Evolutionary conservation across 2,797 vertebrate species (phyloP).

Genomic region (Microctenopoma stevenorrisi): DNA sequence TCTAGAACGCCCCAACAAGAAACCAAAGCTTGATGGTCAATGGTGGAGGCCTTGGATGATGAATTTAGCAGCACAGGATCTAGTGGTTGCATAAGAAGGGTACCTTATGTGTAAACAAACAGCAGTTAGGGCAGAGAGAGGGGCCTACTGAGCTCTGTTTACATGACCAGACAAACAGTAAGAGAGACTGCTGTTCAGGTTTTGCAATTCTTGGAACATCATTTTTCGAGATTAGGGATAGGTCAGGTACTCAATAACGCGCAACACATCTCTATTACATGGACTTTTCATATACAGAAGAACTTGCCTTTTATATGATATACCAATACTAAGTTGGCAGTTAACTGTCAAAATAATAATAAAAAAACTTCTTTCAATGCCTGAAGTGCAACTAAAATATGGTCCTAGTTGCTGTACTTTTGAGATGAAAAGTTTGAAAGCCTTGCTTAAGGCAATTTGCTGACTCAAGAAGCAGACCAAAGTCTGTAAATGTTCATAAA

Average conservation of each 20-base stretch:
- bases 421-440: conserved; percentile 3
- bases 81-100: conserved; percentile 55
- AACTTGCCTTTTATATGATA: conserved; percentile 2
- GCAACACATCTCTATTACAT: conserved; percentile 10
- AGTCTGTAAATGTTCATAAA: conserved; percentile 80
- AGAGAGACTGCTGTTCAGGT: conserved; percentile 42
- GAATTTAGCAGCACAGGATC: conserved; percentile 44
- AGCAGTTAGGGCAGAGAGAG: conserved; percentile 54
- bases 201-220: conserved; percentile 55
- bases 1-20: conserved; percentile 54
- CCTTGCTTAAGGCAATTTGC: conserved; percentile 19
- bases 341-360: not conserved
- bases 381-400: not conserved
- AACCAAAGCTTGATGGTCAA: conserved; percentile 56
- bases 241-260: conserved; percentile 28
- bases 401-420: not conserved
- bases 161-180: conserved; percentile 72
- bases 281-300: conserved; percentile 5
- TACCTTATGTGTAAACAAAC: conserved; percentile 74
- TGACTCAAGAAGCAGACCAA: conserved; percentile 35
- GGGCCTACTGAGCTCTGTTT: conserved; percentile 65
- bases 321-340: not conserved
- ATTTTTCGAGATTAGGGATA: conserved; percentile 2
- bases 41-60: conserved; percentile 43
- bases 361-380: not conserved